Conservation (phyloP, 2,797 vertebrate species). For the Caiman crocodilus region DNA sequence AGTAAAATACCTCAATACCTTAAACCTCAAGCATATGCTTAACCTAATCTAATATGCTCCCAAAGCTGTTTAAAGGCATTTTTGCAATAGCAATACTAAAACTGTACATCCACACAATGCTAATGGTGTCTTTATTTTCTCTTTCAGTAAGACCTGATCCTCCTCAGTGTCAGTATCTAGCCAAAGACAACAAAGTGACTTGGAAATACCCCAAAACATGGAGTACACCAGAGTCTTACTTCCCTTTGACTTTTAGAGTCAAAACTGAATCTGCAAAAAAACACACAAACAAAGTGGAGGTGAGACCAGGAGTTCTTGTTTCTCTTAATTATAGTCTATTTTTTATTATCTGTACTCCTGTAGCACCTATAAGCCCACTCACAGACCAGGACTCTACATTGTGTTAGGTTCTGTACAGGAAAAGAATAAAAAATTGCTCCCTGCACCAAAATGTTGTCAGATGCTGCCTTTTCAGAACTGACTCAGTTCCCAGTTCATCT, state of each 20-base stretch:
- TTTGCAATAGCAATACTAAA: too few relatives aligned
- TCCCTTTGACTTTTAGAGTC: conserved; percentile 79
- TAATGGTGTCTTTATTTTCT: conserved; percentile 24
- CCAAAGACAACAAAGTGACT: conserved; percentile 70
- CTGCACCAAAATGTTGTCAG: background rate
- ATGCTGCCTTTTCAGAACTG: background rate
- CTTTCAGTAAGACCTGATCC: conserved; percentile 81
- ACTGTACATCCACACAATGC: background rate
- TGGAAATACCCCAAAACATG: conserved; percentile 83
- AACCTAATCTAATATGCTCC: background rate
- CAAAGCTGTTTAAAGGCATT: background rate
- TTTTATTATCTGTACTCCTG: background rate
- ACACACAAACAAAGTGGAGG: background rate
- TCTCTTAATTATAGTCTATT: background rate
- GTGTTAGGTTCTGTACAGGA: background rate
- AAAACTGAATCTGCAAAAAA: conserved; percentile 26
- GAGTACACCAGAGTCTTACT: conserved; percentile 81
- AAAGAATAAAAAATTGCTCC: rapidly evolving
- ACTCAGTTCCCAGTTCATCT: background rate
- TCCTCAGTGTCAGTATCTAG: conserved; percentile 61
- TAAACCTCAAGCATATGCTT: background rate
- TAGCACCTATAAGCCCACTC: background rate
- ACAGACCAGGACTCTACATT: background rate
- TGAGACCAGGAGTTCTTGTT: background rate
- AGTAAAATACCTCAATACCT: background rate